Percentiles rank a stretch among this genome's conserved stretches.
Conservation (phyloP, 2,888 invertebrate species). For the Aphelenchoides bicaudatus region DNA sequence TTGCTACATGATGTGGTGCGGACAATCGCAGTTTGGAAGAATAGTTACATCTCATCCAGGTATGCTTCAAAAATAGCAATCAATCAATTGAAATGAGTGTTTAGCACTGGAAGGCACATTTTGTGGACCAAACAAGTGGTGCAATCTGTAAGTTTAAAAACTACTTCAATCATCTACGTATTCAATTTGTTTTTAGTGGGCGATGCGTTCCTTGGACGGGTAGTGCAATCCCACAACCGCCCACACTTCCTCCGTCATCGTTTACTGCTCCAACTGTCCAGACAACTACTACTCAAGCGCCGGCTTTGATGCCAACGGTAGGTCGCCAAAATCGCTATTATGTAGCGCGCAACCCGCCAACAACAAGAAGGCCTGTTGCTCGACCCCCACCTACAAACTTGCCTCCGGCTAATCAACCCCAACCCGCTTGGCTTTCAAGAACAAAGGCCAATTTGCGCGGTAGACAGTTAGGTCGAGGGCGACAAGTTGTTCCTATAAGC, state of each 20-base stretch:
- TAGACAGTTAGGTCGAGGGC: neutral
- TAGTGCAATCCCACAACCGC: conserved; percentile 6
- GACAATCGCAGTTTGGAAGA: conserved; percentile 52
- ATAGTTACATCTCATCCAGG: conserved; percentile 61
- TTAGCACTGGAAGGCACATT: conserved; percentile 56
- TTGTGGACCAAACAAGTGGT: conserved; percentile 57
- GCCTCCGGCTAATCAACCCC: neutral
- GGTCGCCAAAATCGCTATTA: no score
- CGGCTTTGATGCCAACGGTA: conserved; percentile 6
- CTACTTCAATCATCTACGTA: no score
- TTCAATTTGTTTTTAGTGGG: no score
- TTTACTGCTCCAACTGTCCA: no score
- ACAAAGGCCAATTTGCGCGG: neutral
- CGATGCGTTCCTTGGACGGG: conserved; percentile 58
- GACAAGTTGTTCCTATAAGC: conserved; percentile 2
- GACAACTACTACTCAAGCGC: neutral
- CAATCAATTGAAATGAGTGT: no score
- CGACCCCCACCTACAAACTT: neutral
- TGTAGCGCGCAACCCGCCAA: no score
- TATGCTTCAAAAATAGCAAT: no score
- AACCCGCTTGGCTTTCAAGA: conserved; percentile 3
- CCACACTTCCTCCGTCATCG: conserved; percentile 6
- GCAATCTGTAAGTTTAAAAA: conserved; percentile 31
- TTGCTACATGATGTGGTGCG: conserved; percentile 62
- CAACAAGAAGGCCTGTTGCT: neutral